Conservation (phyloP, 2,797 vertebrate species). For the Gadopsis bispinosus region DNA sequence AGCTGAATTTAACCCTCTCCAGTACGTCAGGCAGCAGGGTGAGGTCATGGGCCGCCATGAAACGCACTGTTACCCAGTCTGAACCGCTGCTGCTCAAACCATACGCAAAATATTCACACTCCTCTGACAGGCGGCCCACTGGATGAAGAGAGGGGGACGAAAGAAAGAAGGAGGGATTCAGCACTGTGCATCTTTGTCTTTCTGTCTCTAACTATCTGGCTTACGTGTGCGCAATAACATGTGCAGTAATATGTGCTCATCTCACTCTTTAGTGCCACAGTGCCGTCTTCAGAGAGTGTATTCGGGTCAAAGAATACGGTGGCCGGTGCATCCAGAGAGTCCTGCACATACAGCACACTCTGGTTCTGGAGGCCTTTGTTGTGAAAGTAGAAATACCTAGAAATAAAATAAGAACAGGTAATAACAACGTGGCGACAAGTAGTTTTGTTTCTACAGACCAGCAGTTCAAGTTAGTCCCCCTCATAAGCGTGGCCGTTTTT, state of each 20-base stretch:
- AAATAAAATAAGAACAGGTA: slow-evolving; percentile 18
- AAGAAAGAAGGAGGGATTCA: not conserved
- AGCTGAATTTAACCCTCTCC: slow-evolving; percentile 87
- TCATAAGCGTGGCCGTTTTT: not conserved
- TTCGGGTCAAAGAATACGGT: slow-evolving; percentile 85
- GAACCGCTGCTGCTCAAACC: slow-evolving; percentile 85
- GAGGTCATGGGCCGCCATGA: slow-evolving; percentile 80
- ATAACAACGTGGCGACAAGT: not conserved
- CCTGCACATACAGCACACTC: slow-evolving; percentile 82
- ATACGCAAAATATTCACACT: slow-evolving; percentile 85
- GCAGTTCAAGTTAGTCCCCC: not conserved
- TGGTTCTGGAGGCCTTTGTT: slow-evolving; percentile 87
- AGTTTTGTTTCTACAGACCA: not conserved
- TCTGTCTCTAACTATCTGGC: not conserved
- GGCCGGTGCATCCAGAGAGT: slow-evolving; percentile 77
- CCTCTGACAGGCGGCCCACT: slow-evolving; percentile 86
- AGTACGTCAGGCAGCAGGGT: slow-evolving; percentile 77
- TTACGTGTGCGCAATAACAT: too few relatives aligned
- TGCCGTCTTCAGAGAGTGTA: slow-evolving; percentile 84
- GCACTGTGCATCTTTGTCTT: not conserved
- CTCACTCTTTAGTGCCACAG: slow-evolving; percentile 84
- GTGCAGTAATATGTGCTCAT: not conserved
- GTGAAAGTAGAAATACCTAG: slow-evolving; percentile 86
- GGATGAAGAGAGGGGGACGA: not conserved
- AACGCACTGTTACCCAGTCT: slow-evolving; percentile 84